Conservation (phyloP, 2,888 invertebrate species). For the Diarsia brunnea region DNA sequence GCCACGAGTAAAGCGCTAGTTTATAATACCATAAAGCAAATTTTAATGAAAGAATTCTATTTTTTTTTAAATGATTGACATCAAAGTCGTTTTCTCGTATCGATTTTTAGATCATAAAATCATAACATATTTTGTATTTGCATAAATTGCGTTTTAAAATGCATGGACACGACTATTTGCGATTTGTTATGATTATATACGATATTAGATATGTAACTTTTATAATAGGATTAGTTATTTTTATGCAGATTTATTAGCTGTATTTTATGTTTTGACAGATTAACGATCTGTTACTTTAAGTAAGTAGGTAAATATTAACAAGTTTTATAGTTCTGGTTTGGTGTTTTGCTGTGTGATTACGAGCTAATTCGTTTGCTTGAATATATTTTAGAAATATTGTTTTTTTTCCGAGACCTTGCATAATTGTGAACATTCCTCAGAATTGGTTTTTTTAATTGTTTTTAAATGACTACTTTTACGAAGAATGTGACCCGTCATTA, state of each 20-base stretch:
- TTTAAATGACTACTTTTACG: background rate
- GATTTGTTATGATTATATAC: constrained; percentile 24
- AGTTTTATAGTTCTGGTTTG: background rate
- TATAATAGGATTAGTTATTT: constrained; percentile 45
- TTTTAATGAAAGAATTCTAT: background rate
- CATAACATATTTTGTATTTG: constrained; percentile 31
- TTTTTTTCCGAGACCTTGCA: background rate
- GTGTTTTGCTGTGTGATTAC: background rate
- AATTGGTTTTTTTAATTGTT: background rate
- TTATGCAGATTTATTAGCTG: constrained; percentile 22
- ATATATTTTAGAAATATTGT: too few species aligned
- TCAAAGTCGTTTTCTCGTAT: constrained; percentile 36
- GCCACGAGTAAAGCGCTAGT: background rate
- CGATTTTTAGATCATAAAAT: constrained; percentile 26
- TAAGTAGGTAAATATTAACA: background rate
- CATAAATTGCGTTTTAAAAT: constrained; percentile 55
- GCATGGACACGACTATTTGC: constrained; percentile 53
- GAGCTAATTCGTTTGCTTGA: background rate
- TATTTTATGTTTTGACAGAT: constrained; percentile 36
- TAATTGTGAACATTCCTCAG: background rate
- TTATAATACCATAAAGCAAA: background rate
- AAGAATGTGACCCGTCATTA: background rate
- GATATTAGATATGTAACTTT: constrained; percentile 23
- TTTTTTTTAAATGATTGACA: constrained; percentile 20
- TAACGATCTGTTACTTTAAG: constrained; percentile 22